Evolutionary conservation across 2,113 vertebrate species (phyloP).

Genomic region (Cyphomyrus plagiostoma): DNA sequence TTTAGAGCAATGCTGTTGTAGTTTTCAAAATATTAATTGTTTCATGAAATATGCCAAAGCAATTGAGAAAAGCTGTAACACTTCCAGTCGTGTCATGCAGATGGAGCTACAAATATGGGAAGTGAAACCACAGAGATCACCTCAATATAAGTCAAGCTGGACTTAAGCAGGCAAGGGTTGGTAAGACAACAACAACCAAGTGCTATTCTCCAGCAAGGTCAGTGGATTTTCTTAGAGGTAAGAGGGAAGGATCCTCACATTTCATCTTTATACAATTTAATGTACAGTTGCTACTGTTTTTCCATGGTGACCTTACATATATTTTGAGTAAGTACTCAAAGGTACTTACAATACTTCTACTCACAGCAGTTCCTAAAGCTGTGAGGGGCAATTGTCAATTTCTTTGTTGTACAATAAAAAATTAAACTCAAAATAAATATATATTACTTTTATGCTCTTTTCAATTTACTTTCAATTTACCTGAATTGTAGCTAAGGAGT

Average conservation of each 20-base stretch:
- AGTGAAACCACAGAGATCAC: not conserved
- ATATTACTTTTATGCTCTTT: not conserved
- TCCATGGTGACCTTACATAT: not conserved
- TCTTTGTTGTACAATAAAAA: not conserved
- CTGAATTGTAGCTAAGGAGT: not conserved
- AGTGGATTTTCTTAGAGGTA: not conserved
- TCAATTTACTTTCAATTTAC: not conserved
- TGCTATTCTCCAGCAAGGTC: not conserved
- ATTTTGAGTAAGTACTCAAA: not conserved
- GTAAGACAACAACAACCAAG: not conserved
- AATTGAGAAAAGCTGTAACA: not conserved
- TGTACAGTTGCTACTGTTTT: not conserved
- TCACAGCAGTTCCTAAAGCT: not conserved
- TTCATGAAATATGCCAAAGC: not conserved
- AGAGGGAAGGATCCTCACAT: not conserved
- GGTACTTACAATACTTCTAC: not conserved
- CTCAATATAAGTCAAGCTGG: not conserved
- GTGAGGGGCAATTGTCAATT: not conserved
- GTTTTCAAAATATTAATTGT: not conserved
- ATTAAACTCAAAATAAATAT: not conserved
- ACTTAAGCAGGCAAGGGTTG: not conserved
- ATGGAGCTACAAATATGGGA: not conserved
- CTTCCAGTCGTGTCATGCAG: not conserved
- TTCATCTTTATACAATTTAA: not conserved
- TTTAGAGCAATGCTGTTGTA: not conserved